Conservation (phyloP, 2,797 vertebrate genomes). For the Neosalanx taihuensis region DNA sequence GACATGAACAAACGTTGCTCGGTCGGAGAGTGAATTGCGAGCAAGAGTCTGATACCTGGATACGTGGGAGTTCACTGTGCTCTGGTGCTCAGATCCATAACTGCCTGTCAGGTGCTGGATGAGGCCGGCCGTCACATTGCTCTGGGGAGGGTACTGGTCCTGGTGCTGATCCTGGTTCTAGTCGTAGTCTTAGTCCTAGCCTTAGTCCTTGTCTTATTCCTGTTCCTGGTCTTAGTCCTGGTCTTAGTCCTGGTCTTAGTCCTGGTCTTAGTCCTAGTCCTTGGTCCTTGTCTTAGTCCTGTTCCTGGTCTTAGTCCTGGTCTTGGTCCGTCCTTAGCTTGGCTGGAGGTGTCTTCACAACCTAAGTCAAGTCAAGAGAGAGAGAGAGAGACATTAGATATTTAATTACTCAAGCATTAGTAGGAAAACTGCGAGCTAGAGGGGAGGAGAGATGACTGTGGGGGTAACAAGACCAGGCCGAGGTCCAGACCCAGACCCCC, state of each 20-base stretch:
- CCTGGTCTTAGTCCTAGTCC: no score
- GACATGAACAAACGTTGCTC: not conserved
- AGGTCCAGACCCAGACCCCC: no score
- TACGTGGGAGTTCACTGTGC: constrained; percentile 61
- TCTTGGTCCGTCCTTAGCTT: not conserved
- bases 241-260: no score
- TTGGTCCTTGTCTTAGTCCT: no score
- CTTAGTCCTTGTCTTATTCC: no score
- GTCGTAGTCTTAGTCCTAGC: no score
- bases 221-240: no score
- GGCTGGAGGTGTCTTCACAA: constrained; percentile 17
- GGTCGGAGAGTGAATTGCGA: not conserved
- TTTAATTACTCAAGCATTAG: constrained; percentile 8
- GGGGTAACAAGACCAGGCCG: no score
- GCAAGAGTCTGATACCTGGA: constrained; percentile 57
- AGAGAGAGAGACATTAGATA: constrained; percentile 22
- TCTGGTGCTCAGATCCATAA: constrained; percentile 66
- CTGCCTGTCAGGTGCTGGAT: constrained; percentile 48
- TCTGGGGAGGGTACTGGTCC: constrained; percentile 1
- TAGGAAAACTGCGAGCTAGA: constrained; percentile 27
- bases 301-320: no score
- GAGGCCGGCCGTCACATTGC: constrained; percentile 61
- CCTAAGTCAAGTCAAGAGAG: constrained; percentile 10
- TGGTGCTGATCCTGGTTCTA: no score
- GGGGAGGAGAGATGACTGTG: constrained; percentile 1